phyloP scores from a whole-genome alignment of 2,113 vertebrate genomes.

The Ptyas mucosa region DNA sequence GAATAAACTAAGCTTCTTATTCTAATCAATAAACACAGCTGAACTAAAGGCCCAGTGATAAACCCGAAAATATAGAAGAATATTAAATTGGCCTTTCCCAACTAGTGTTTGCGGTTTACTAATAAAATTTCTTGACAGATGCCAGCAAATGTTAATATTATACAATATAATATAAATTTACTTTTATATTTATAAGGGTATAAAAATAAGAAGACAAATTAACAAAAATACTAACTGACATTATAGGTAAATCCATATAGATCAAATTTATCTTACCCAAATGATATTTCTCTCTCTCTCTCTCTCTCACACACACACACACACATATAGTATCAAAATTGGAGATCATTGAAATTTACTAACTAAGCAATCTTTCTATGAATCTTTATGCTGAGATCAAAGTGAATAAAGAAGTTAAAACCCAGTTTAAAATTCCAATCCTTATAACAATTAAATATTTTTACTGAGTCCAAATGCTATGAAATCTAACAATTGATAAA shows the following conservation, averaged over 20 bases:
- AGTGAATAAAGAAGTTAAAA: background rate
- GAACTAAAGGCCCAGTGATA: background rate
- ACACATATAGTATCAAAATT: no score
- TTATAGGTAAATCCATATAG: background rate
- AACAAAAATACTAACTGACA: background rate
- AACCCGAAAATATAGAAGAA: background rate
- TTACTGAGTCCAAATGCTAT: background rate
- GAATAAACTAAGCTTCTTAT: background rate
- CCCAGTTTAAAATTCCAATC: background rate
- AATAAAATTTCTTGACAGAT: background rate
- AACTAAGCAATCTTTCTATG: background rate
- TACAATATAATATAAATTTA: background rate
- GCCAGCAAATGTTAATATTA: background rate
- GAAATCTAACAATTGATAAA: background rate
- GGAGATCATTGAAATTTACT: background rate
- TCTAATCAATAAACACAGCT: background rate
- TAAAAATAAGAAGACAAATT: background rate
- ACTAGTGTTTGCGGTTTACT: background rate
- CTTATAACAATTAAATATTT: background rate
- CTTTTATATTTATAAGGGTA: background rate
- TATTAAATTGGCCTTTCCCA: background rate
- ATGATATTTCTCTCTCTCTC: background rate
- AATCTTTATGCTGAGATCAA: background rate
- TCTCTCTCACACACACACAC: no score
- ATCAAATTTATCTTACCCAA: background rate